These are phyloP conservation scores for Mirounga angustirostris DNA, from an alignment of 2,113 vertebrate genomes.

Conservation along the genomic window DNA sequence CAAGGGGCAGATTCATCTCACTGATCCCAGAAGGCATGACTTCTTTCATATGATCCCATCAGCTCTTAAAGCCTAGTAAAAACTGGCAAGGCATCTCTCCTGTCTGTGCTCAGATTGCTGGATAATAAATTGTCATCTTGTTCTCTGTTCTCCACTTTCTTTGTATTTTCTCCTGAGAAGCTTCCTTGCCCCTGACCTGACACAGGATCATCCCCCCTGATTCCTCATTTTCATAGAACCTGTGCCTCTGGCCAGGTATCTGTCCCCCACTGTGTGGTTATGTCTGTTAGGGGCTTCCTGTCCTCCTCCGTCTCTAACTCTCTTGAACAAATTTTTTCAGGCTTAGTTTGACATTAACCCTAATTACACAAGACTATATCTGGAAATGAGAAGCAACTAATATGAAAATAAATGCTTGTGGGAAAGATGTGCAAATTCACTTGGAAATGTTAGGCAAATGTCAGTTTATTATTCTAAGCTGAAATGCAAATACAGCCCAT, in stretches of 20 bases:
- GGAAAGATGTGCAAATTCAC: conserved; percentile 51
- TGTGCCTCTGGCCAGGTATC: not conserved
- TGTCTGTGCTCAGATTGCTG: not conserved
- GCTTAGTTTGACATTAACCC: not conserved
- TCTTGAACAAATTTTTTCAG: not conserved
- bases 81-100: not conserved
- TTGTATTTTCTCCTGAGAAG: not conserved
- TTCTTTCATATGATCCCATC: not conserved
- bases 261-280: not conserved
- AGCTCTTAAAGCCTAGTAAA: not conserved
- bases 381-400: conserved; percentile 44
- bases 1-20: not conserved
- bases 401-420: conserved; percentile 53
- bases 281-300: not conserved
- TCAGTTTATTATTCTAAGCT: conserved; percentile 48
- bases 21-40: not conserved
- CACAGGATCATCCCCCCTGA: not conserved
- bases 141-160: not conserved
- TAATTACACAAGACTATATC: conserved; percentile 1
- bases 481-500: conserved; percentile 45
- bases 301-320: not conserved
- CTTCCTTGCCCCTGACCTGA: not conserved
- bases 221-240: not conserved
- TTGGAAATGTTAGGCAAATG: conserved; percentile 48
- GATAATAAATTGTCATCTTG: not conserved